Evolutionary conservation across 1,140 invertebrate species (phyloP).

Genomic region (Procambarus clarkii): DNA sequence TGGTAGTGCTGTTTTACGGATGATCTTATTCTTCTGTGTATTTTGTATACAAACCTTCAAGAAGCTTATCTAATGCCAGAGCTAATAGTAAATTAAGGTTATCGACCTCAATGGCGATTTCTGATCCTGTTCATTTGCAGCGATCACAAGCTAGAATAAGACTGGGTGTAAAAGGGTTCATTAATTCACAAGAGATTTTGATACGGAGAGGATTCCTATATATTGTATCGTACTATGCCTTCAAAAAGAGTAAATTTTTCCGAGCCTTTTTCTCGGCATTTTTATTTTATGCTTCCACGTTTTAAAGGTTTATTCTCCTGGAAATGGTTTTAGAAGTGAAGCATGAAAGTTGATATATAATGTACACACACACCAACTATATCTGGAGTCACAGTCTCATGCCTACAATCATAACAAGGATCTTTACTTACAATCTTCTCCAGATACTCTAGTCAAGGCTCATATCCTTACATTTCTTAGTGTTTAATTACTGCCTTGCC

Average conservation of each 20-base stretch:
- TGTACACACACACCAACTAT: background rate
- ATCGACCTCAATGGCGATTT: background rate
- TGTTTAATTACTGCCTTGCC: background rate
- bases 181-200: background rate
- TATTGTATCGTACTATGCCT: conserved; percentile 1
- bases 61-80: background rate
- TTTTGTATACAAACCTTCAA: background rate
- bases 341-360: background rate
- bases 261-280: background rate
- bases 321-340: background rate
- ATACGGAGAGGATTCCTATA: background rate
- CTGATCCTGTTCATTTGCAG: background rate
- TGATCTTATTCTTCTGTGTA: background rate
- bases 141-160: background rate
- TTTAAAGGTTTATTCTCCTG: background rate
- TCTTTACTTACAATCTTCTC: background rate
- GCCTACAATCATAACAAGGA: background rate
- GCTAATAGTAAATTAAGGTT: background rate
- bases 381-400: too few relatives aligned
- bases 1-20: background rate
- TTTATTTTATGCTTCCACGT: background rate
- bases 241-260: background rate
- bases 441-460: background rate
- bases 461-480: background rate
- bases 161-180: background rate